Conservation (phyloP, 2,888 invertebrate species). For the Acleris literana region DNA sequence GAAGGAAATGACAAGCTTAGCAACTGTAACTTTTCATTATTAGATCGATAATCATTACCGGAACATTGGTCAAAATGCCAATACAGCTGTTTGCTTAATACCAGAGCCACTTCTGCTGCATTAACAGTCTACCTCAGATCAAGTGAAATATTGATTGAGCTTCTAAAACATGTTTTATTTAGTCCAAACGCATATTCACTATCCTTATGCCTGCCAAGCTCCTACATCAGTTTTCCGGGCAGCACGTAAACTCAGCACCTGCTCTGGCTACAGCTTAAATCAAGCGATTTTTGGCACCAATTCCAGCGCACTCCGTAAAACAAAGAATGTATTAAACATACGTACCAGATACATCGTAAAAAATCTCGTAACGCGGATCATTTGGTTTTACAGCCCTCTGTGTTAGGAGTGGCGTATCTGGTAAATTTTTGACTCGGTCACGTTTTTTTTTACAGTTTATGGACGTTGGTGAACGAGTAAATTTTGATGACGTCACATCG, state of each 20-base stretch:
- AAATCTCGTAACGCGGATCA: constrained; percentile 31
- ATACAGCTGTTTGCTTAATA: no score
- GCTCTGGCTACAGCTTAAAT: constrained; percentile 18
- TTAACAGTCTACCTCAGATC: no score
- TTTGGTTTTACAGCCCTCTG: constrained; percentile 34
- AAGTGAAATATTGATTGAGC: no score
- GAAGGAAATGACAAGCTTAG: no score
- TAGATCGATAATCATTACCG: no score
- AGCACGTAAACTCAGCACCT: constrained; percentile 16
- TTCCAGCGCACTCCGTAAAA: constrained; percentile 16
- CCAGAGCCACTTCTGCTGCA: no score
- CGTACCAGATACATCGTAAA: constrained; percentile 39
- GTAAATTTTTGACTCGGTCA: constrained; percentile 38
- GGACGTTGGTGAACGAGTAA: constrained; percentile 22
- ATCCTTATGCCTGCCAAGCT: no score
- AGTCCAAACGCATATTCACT: no score
- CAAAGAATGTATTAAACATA: constrained; percentile 38
- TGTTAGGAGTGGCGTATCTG: constrained; percentile 29
- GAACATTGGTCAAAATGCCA: no score
- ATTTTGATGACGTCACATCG: constrained; percentile 32
- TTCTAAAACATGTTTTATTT: no score
- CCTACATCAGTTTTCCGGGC: background rate
- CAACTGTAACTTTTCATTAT: no score
- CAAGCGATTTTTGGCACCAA: constrained; percentile 23
- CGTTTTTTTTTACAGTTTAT: constrained; percentile 32